Evolutionary conservation across 2,797 vertebrate genomes (phyloP).

Genomic region (Periophthalmus magnuspinnatus): DNA sequence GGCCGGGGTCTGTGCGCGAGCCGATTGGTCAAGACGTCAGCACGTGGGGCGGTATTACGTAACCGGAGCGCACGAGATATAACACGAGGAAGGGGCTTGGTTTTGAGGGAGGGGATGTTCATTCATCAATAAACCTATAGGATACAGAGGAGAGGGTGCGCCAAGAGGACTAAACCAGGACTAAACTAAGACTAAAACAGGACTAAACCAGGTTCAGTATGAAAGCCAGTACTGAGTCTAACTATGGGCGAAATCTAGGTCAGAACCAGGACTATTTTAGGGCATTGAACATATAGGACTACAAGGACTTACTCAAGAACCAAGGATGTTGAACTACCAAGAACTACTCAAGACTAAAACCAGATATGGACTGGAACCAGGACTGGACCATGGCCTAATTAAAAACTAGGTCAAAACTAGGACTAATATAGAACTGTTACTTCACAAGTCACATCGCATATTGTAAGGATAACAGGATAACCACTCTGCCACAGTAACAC

Average conservation of each 20-base stretch:
- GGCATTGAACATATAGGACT: neutral
- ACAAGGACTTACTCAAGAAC: neutral
- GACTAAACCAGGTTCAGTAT: neutral
- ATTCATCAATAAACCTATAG: neutral
- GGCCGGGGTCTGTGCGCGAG: neutral
- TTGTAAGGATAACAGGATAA: no score
- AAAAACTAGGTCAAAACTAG: neutral
- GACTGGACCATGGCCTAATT: neutral
- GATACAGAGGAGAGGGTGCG: neutral
- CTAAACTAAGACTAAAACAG: neutral
- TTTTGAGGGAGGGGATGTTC: neutral
- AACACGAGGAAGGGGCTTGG: neutral
- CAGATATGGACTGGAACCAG: neutral
- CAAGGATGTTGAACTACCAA: neutral
- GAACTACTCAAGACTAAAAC: no score
- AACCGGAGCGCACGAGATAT: conserved; percentile 1
- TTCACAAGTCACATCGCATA: no score
- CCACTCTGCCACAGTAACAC: no score
- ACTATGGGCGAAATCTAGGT: neutral
- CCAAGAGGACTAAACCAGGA: neutral
- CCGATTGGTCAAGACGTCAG: neutral
- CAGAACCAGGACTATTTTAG: neutral
- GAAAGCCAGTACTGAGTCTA: neutral
- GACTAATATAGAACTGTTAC: neutral
- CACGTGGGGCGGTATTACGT: conserved; percentile 1